Evolutionary conservation across 2,797 vertebrate genomes (phyloP).

Genomic region (Arvicola amphibius): DNA sequence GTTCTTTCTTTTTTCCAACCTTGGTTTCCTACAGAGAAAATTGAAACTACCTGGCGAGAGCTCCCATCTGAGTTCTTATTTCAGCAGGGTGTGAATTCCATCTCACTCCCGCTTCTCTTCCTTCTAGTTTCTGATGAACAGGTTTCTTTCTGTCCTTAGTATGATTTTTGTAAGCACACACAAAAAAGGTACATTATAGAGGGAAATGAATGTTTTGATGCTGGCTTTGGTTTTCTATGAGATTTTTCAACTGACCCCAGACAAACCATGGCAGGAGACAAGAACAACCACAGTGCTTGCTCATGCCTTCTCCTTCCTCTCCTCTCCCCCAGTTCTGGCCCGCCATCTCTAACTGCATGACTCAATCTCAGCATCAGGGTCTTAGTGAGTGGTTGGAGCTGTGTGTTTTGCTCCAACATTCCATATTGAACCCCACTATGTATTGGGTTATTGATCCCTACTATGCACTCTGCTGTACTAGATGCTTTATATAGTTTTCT

Average conservation of each 20-base stretch:
- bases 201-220: background rate
- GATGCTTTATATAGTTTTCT: background rate
- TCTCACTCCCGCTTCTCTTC: background rate
- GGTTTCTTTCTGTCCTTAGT: constrained; percentile 18
- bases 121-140: constrained; percentile 12
- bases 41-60: background rate
- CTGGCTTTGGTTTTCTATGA: background rate
- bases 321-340: background rate
- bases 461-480: background rate
- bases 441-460: background rate
- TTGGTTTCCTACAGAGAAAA: constrained; percentile 42
- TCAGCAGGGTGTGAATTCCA: constrained; percentile 21
- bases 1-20: constrained; percentile 52
- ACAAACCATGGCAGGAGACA: background rate
- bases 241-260: constrained; percentile 1
- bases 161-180: constrained; percentile 58
- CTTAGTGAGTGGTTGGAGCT: background rate
- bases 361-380: background rate
- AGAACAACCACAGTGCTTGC: background rate
- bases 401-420: background rate
- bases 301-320: background rate
- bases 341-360: background rate
- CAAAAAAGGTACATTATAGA: background rate
- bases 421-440: background rate
- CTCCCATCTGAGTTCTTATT: constrained; percentile 24